Base-by-base conservation (phyloP, 1,140 invertebrate species). In the Idris sp. region DNA sequence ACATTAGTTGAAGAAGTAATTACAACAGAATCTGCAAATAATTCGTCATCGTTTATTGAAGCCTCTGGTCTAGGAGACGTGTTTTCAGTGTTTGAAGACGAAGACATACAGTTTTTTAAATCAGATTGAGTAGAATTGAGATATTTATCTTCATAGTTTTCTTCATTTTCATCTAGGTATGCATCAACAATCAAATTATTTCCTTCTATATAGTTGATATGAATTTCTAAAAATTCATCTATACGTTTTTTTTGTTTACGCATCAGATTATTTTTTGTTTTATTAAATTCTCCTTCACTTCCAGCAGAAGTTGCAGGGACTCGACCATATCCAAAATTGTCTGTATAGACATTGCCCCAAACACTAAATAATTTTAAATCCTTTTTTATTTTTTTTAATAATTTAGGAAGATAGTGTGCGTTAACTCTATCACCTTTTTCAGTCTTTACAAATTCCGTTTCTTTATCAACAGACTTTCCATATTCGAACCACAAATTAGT, bases 221-320 rank as follows among this genome's bases (percentile, higher is more conserved):
- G 28, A 8, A 2, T 33, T 13, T 11, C 31, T 13, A 33, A 4
- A 13, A 33, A 33, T 13, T 33, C 7, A 7, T 33, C 11, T 13
- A 33, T 13, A 3, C 31, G 31, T 7, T 7, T 3, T 13, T 9
- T 11, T 33, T 13, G 2, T 3, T 33, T 33, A 2, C 31, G 31
- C 1, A 13, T 1, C 10, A 11, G 2, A 33, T 13, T 9, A 33
- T 33, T 33, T 33, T 33, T 33, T 14, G n/a, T 33, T 33, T 33
- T 33, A 33, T 33, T 33, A 33, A 33, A 33, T 11, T 33, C 10
- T 7, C 31, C 31, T 14, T 33, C 31, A 3, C 31, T 33, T 33
- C 9, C 31, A 13, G 31, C 31, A 4, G 31, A 33, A 13, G 31
- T 7, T 13, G 31, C 31, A 33, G 31, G 10, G 1, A 33, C 11